These are phyloP conservation scores for Tragelaphus eurycerus DNA, from an alignment of 2,797 vertebrate genomes.

Conservation along the genomic window DNA sequence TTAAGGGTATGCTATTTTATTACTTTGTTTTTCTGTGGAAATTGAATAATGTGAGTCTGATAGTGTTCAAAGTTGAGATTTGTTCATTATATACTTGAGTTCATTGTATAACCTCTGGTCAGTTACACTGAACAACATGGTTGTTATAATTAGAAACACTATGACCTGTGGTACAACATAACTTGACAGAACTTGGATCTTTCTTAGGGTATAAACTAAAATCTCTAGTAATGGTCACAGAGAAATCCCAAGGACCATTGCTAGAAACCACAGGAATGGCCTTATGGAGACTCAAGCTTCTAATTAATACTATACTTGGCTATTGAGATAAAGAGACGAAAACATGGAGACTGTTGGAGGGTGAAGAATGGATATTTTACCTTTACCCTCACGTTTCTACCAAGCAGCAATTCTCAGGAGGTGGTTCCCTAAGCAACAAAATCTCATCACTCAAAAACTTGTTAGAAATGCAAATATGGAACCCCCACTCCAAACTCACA, in stretches of 20 bases:
- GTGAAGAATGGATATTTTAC: not conserved
- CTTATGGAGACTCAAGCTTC: not conserved
- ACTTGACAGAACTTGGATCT: not conserved
- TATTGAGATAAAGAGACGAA: not conserved
- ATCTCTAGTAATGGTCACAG: not conserved
- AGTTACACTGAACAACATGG: not conserved
- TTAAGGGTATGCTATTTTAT: not conserved
- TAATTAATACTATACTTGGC: not conserved
- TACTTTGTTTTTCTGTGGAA: not conserved
- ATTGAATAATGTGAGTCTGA: not conserved
- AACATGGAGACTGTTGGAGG: not conserved
- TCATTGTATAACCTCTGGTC: not conserved
- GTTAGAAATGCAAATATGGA: not conserved
- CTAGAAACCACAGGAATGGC: not conserved
- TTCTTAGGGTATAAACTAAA: not conserved
- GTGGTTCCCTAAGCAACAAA: not conserved
- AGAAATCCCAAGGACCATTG: not conserved
- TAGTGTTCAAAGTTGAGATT: not conserved
- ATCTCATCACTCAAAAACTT: not conserved
- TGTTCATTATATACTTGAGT: not conserved
- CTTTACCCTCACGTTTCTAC: not conserved
- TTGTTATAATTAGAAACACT: no score
- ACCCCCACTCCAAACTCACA: not conserved
- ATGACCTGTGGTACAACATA: not conserved
- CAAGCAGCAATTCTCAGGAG: not conserved